Conservation (phyloP, 2,888 invertebrate genomes). For the Calliphora vomitoria region DNA sequence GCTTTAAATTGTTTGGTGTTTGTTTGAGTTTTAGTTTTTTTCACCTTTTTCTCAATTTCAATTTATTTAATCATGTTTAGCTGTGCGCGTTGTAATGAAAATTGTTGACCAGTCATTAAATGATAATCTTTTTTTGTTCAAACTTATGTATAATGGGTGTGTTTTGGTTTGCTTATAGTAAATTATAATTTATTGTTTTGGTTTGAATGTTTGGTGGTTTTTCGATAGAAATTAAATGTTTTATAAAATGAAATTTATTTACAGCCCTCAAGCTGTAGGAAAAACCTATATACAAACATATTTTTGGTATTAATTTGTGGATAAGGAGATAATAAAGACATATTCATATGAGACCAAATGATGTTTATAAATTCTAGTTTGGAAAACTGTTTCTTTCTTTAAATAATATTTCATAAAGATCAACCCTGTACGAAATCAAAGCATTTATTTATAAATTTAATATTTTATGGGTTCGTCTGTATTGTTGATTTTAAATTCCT, state of each 20-base stretch:
- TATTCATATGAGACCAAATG: no score
- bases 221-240: neutral
- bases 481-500: no score
- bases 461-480: no score
- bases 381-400: no score
- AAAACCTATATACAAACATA: neutral
- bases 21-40: neutral
- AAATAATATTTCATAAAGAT: neutral
- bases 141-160: conserved; percentile 24
- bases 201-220: neutral
- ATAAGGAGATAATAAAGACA: no score
- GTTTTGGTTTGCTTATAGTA: neutral
- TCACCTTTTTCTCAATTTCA: neutral
- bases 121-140: conserved; percentile 37
- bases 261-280: neutral
- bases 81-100: conserved; percentile 22
- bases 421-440: no score
- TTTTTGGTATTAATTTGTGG: no score
- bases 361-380: no score
- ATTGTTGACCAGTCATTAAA: conserved; percentile 45
- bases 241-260: neutral
- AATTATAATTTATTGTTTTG: neutral
- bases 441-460: no score
- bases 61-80: conserved; percentile 34
- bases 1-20: neutral